A percentile compares a stretch with the other conserved stretches of the same genome.
phyloP scores from a whole-genome alignment of 2,797 vertebrate species.

The Gastrophryne carolinensis region DNA sequence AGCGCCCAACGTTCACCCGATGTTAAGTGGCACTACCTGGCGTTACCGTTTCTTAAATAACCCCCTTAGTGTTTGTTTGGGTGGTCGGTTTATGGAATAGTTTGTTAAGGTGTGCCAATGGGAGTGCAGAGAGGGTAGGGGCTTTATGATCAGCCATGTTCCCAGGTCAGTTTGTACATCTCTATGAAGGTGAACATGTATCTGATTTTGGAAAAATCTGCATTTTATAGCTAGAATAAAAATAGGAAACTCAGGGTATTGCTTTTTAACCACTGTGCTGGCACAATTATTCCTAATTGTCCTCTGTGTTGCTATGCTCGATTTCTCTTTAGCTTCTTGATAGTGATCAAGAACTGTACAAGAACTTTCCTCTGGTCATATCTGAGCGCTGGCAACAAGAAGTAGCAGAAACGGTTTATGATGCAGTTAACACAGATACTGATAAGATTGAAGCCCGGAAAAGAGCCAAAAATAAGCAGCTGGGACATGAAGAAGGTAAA shows the following conservation, averaged over 20 bases:
- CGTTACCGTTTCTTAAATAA: too few relatives aligned
- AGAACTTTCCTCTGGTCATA: constrained; percentile 97
- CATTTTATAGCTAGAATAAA: too few relatives aligned
- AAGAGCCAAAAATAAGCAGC: constrained; percentile 95
- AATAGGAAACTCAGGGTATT: background rate
- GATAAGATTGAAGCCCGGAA: constrained; percentile 94
- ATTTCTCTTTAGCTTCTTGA: constrained; percentile 80
- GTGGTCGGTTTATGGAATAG: too few relatives aligned
- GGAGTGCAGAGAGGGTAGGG: too few relatives aligned
- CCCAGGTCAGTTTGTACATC: too few relatives aligned
- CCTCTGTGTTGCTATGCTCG: background rate
- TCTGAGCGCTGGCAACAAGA: constrained; percentile 99
- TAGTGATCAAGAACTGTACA: constrained; percentile 96
- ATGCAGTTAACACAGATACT: constrained; percentile 90
- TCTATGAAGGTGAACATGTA: too few relatives aligned
- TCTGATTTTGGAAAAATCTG: too few relatives aligned
- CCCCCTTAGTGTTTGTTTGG: too few relatives aligned
- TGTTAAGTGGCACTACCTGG: too few relatives aligned
- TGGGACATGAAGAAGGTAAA: constrained; percentile 94
- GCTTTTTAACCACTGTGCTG: background rate
- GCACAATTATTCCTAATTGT: background rate
- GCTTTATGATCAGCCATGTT: too few relatives aligned
- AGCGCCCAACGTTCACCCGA: too few relatives aligned
- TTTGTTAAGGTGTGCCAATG: too few relatives aligned
- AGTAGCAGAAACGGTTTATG: constrained; percentile 93